Conservation (phyloP, 1,140 invertebrate species). For the Orchestia grillus region DNA sequence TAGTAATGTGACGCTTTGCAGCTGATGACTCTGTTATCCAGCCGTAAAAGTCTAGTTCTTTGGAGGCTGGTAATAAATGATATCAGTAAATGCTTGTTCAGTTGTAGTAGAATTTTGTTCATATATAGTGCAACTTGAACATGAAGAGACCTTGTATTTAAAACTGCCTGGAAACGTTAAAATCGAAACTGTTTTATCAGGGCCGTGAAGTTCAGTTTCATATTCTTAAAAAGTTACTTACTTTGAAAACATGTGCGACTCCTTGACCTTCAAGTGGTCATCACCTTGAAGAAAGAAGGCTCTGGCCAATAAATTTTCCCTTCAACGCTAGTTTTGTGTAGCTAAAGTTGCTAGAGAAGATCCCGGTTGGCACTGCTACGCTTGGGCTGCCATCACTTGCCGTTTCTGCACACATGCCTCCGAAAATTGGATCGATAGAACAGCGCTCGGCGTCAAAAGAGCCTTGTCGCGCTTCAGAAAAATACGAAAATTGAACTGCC, state of each 20-base stretch:
- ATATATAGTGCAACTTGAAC: neutral
- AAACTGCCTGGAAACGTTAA: neutral
- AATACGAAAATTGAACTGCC: conserved; percentile 53
- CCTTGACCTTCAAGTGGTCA: neutral
- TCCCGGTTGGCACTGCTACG: neutral
- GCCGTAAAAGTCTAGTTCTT: neutral
- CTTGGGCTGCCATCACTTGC: neutral
- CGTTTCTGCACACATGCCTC: conserved; percentile 49
- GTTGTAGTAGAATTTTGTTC: too few species aligned
- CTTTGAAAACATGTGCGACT: neutral
- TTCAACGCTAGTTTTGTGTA: neutral
- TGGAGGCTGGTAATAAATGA: too few species aligned
- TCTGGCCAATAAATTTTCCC: neutral
- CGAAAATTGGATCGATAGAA: conserved; percentile 48
- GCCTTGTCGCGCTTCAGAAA: conserved; percentile 51
- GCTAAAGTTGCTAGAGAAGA: neutral
- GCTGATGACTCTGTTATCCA: neutral
- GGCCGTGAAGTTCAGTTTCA: neutral
- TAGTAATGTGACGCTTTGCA: neutral
- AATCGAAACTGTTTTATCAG: neutral
- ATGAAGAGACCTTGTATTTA: neutral
- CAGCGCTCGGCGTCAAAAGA: conserved; percentile 46
- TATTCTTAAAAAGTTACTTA: neutral
- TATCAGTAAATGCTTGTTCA: too few species aligned
- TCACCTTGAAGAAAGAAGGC: neutral